Evolutionary conservation across 2,888 invertebrate species (phyloP).

Genomic region (Diadegma fenestrale): DNA sequence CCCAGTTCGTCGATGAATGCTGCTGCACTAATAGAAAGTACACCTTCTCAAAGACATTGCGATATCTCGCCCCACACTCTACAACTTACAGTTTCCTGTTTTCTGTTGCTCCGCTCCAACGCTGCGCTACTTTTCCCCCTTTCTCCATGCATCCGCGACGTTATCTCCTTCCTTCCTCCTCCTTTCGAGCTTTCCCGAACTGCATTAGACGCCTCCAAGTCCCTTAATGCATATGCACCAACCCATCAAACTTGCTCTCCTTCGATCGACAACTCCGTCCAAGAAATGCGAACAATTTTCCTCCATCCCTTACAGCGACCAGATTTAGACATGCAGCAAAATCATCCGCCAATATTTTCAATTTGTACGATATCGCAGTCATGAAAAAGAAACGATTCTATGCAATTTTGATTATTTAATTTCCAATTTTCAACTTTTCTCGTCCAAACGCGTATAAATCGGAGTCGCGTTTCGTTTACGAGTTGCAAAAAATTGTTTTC

Average conservation of each 20-base stretch:
- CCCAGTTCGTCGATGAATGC: constrained; percentile 25
- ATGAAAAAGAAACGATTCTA: too few relatives aligned
- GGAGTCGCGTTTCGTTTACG: too few relatives aligned
- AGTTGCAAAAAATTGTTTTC: too few relatives aligned
- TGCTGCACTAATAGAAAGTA: constrained; percentile 27
- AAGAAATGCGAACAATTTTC: neutral
- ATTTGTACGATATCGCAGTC: too few relatives aligned
- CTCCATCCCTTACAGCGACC: neutral
- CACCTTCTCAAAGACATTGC: constrained; percentile 25
- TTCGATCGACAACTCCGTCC: neutral
- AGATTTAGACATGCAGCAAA: too few relatives aligned
- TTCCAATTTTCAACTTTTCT: neutral
- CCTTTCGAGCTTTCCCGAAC: constrained; percentile 7
- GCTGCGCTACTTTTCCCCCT: constrained; percentile 6
- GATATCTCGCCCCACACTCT: constrained; percentile 45
- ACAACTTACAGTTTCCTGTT: constrained; percentile 51
- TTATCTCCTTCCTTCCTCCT: constrained; percentile 40
- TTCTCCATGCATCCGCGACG: constrained; percentile 39
- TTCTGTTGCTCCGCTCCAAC: constrained; percentile 4
- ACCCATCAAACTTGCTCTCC: neutral
- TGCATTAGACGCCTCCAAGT: constrained; percentile 16
- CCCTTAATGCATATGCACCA: neutral
- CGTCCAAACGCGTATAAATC: too few relatives aligned
- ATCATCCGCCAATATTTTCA: too few relatives aligned
- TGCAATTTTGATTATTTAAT: neutral